phyloP scores from a whole-genome alignment of 2,888 invertebrate genomes.

The Anticlea derivata region DNA sequence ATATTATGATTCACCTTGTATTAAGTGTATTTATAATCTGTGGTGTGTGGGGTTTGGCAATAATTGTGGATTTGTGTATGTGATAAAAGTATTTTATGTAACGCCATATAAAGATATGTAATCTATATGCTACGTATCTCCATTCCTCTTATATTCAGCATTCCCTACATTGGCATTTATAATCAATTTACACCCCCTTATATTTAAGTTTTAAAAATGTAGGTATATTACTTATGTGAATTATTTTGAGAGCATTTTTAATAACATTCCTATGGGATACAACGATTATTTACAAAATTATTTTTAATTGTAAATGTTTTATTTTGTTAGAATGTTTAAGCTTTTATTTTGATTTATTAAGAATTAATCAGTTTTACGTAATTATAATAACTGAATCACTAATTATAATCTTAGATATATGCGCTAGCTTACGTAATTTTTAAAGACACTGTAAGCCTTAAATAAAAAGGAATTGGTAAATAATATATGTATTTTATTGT shows the following conservation, averaged over 20 bases:
- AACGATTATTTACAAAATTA: conserved; percentile 71
- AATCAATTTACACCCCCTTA: conserved; percentile 32
- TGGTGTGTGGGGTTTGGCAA: conserved; percentile 59
- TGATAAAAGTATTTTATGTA: conserved; percentile 45
- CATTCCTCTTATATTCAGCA: conserved; percentile 52
- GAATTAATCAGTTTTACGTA: conserved; percentile 48
- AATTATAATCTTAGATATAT: conserved; percentile 53
- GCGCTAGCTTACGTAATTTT: conserved; percentile 63
- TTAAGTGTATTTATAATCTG: conserved; percentile 11
- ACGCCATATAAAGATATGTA: conserved; percentile 30
- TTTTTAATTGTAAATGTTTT: conserved; percentile 74
- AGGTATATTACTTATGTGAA: conserved; percentile 67
- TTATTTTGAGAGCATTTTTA: conserved; percentile 66
- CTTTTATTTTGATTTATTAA: conserved; percentile 40
- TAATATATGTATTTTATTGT: conserved; percentile 48
- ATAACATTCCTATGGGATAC: conserved; percentile 67
- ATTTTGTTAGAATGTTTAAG: conserved; percentile 74
- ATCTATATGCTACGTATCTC: not conserved
- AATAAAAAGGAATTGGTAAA: conserved; percentile 79
- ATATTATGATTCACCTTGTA: too few species aligned
- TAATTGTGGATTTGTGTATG: conserved; percentile 62
- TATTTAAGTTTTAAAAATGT: conserved; percentile 52
- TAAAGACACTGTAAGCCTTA: conserved; percentile 67
- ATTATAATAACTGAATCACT: conserved; percentile 40
- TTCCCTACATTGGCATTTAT: conserved; percentile 63